phyloP scores from a whole-genome alignment of 2,797 vertebrate species.

The Falco biarmicus region DNA sequence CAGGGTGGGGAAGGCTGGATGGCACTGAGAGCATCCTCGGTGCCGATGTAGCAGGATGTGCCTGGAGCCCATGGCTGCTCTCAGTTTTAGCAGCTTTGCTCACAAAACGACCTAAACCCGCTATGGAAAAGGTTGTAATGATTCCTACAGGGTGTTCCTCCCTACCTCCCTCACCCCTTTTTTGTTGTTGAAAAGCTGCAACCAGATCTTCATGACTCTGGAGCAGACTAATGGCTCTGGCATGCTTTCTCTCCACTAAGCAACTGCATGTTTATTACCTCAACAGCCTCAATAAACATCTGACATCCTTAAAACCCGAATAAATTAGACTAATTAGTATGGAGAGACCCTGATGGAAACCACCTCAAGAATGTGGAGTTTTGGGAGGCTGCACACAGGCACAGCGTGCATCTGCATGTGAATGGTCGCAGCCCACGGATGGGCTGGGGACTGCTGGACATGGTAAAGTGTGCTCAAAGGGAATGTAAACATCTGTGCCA shows the following conservation, averaged over 20 bases:
- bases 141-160: background rate
- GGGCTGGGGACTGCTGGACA: background rate
- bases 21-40: background rate
- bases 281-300: background rate
- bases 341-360: background rate
- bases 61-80: background rate
- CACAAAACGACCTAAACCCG: background rate
- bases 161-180: background rate
- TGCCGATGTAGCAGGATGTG: accelerated
- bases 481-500: background rate
- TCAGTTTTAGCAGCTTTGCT: background rate
- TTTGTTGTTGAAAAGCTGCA: background rate
- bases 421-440: background rate
- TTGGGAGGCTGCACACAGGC: accelerated
- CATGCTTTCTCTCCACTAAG: background rate
- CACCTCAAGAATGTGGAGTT: background rate
- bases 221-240: background rate
- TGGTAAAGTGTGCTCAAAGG: background rate
- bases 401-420: accelerated
- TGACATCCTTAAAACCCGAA: background rate
- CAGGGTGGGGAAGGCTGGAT: background rate
- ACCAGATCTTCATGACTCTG: background rate
- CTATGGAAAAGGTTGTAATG: background rate
- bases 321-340: background rate
- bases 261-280: background rate